Base-by-base conservation (phyloP, 2,797 vertebrate genomes). In the Darevskia nairensis region DNA sequence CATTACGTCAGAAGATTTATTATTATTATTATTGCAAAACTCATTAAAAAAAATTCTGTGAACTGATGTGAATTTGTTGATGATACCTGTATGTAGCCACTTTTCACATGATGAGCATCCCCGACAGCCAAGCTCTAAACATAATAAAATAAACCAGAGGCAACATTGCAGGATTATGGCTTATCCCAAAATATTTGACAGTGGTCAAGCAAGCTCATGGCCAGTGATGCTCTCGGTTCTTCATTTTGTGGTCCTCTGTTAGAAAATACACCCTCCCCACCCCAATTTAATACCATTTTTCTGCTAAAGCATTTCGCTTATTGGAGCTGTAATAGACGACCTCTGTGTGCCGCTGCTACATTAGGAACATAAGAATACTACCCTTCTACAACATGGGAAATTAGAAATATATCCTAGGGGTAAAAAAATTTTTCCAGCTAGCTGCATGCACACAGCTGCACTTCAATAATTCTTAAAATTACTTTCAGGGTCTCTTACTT, bases 401-500 rank as follows among this genome's bases (percentile, higher is more conserved):
- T 92, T 90, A 91, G 86, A 93, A 90, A 78, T 90, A 75, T 39
- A 82, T 93, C 91, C 86, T 82, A 86, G 69, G 68, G 88, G 90
- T 86, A 39, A 64, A 91, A 39, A 23, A 90, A 86, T 75, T 74
- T 92, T 80, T 91, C 88, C 90, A 81, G 89, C 79, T 87, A 87
- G 82, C 77, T 46, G 6, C 79, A 75, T 87, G 61, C 84, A 89
- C 3, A 3, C n/a, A 91, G 90, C 82, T 92, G 92, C 90, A 91
- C 90, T 92, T 94, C 87, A 86, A 88, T 84, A 89, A 92, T 68
- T 89, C 90, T 91, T 92, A 86, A 94, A 95, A 95, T 94, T 91
- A 86, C 87, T 94, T 92, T 82, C 0, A 55, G 50, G 90, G 86
- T 80, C 64, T 93, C 92, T 91, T 88, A 80, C 81, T 80, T 91